Evolutionary conservation across 2,797 vertebrate genomes (phyloP).

Genomic region (Monodelphis domestica): DNA sequence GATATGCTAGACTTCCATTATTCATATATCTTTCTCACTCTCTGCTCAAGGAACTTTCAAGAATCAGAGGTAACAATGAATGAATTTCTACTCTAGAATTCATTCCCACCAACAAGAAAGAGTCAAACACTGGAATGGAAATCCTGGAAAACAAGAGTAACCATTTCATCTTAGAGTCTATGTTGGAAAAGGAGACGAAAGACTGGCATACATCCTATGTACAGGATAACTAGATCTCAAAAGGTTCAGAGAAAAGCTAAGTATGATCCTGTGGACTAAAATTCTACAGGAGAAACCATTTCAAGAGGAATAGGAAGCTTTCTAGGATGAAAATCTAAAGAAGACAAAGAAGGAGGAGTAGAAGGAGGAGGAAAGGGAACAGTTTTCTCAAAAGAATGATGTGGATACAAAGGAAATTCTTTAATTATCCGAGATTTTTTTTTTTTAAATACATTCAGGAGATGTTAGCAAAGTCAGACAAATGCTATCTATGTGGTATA

Average conservation of each 20-base stretch:
- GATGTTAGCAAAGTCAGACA: neutral
- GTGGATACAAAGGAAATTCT: slow-evolving; percentile 2
- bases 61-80: neutral
- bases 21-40: neutral
- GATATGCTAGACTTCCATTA: neutral
- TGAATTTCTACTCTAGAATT: neutral
- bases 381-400: neutral
- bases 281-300: neutral
- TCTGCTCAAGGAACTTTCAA: neutral
- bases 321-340: neutral
- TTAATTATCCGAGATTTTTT: neutral
- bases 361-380: neutral
- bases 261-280: neutral
- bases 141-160: neutral
- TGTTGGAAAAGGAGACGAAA: neutral
- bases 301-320: neutral
- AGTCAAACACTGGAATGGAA: neutral
- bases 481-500: neutral
- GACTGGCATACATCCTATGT: neutral
- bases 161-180: neutral
- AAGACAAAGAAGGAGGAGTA: neutral
- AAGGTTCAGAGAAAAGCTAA: neutral
- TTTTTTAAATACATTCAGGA: neutral
- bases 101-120: neutral
- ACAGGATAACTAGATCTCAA: neutral